These are phyloP conservation scores for Myzus persicae DNA, from an alignment of 1,140 invertebrate species.

Conservation along the genomic window DNA sequence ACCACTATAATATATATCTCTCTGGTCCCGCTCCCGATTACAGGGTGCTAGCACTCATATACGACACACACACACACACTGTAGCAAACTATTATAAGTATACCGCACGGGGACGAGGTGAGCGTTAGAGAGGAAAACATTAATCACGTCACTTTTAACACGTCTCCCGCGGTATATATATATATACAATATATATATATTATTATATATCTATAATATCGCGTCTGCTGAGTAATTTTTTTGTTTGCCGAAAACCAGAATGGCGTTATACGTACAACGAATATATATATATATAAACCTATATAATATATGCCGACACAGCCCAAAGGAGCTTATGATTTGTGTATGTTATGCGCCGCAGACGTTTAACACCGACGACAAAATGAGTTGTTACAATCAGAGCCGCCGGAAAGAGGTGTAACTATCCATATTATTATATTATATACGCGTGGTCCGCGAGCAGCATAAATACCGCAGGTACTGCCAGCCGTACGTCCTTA, in stretches of 20 bases:
- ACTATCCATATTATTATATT: not conserved
- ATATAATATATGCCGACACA: not conserved
- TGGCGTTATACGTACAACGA: not conserved
- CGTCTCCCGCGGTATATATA: not conserved
- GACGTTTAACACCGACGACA: constrained; percentile 52
- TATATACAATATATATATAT: not conserved
- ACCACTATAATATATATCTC: constrained; percentile 44
- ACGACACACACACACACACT: not conserved
- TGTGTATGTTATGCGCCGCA: not conserved
- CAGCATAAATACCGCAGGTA: not conserved
- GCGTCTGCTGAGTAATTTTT: constrained; percentile 27
- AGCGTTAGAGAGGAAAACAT: constrained; percentile 40
- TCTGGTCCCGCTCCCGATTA: not conserved
- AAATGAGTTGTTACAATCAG: constrained; percentile 53
- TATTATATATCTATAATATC: constrained; percentile 28
- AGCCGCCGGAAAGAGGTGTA: constrained; percentile 52
- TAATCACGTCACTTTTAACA: constrained; percentile 56
- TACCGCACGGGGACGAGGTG: not conserved
- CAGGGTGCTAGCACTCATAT: not conserved
- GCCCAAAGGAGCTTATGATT: constrained; percentile 46
- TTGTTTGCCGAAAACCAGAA: constrained; percentile 56
- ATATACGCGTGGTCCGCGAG: not conserved
- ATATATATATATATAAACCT: not conserved
- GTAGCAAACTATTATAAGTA: not conserved
- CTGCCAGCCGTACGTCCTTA: not conserved